These are phyloP conservation scores for Agrochola lychnidis DNA, from an alignment of 2,888 invertebrate species.

Conservation along the genomic window DNA sequence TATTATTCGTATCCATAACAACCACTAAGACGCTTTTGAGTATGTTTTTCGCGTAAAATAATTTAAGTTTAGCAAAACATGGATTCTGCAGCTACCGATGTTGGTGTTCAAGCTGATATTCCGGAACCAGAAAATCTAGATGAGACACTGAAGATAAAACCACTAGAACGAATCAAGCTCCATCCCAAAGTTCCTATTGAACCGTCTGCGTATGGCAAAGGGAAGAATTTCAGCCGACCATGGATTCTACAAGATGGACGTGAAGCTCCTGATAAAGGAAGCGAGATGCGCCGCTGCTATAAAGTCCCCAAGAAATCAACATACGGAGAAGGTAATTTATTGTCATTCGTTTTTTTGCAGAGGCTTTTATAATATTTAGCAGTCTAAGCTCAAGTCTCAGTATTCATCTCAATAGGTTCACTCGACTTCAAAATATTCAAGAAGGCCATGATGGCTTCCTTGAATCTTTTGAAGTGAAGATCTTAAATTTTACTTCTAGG, in stretches of 20 bases:
- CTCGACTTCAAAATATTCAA: no score
- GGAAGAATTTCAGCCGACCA: constrained; percentile 82
- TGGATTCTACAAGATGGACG: constrained; percentile 88
- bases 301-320: constrained; percentile 77
- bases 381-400: no score
- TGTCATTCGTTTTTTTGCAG: constrained; percentile 5
- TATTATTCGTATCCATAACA: constrained; percentile 54
- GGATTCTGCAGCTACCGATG: constrained; percentile 69
- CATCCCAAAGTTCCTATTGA: constrained; percentile 85
- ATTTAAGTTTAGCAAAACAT: constrained; percentile 47
- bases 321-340: constrained; percentile 74
- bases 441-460: no score
- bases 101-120: constrained; percentile 83
- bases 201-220: constrained; percentile 83
- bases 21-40: constrained; percentile 33
- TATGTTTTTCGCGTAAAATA: constrained; percentile 24
- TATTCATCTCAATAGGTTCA: no score
- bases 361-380: background rate
- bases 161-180: constrained; percentile 82
- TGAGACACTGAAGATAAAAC: constrained; percentile 79
- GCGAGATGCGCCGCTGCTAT: constrained; percentile 83
- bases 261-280: constrained; percentile 78
- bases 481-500: constrained; percentile 70
- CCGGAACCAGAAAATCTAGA: constrained; percentile 77
- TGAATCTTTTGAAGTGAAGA: no score